phyloP scores from a whole-genome alignment of 2,888 invertebrate genomes.

The Antheraea assamensis region DNA sequence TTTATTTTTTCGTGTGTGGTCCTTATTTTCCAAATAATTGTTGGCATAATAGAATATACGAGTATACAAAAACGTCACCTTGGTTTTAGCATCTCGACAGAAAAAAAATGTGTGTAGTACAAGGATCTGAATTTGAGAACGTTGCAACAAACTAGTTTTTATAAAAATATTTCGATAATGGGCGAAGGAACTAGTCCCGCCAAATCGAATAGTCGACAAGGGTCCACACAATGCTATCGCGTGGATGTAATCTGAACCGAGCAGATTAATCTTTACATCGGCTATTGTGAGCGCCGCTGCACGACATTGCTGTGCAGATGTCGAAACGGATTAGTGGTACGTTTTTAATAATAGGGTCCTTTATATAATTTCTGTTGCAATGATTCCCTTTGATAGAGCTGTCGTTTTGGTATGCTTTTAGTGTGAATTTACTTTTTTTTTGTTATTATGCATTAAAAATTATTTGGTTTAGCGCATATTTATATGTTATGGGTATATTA shows the following conservation, averaged over 20 bases:
- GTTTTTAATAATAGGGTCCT: slow-evolving; percentile 13
- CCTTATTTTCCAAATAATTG: background rate
- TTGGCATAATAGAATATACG: background rate
- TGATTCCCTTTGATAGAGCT: slow-evolving; percentile 2
- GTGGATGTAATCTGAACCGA: slow-evolving; percentile 52
- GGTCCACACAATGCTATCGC: slow-evolving; percentile 37
- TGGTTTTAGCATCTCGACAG: background rate
- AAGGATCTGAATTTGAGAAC: background rate
- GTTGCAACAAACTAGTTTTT: slow-evolving; percentile 29
- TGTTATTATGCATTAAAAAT: background rate
- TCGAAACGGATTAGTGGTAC: slow-evolving; percentile 16
- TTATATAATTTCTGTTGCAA: slow-evolving; percentile 13
- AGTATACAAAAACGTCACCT: background rate
- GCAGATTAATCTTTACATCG: slow-evolving; percentile 45
- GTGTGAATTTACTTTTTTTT: background rate
- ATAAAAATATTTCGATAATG: slow-evolving; percentile 31
- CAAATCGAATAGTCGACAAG: slow-evolving; percentile 3
- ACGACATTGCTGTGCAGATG: slow-evolving; percentile 19
- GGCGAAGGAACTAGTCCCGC: slow-evolving; percentile 9
- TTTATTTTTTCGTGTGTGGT: background rate
- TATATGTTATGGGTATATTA: no score
- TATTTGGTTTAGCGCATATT: background rate
- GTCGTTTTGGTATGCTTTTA: slow-evolving; percentile 6
- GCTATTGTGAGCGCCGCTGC: slow-evolving; percentile 30
- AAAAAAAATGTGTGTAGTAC: background rate